Base-by-base conservation (phyloP, 2,888 invertebrate species). In the Conops quadrifasciatus region DNA sequence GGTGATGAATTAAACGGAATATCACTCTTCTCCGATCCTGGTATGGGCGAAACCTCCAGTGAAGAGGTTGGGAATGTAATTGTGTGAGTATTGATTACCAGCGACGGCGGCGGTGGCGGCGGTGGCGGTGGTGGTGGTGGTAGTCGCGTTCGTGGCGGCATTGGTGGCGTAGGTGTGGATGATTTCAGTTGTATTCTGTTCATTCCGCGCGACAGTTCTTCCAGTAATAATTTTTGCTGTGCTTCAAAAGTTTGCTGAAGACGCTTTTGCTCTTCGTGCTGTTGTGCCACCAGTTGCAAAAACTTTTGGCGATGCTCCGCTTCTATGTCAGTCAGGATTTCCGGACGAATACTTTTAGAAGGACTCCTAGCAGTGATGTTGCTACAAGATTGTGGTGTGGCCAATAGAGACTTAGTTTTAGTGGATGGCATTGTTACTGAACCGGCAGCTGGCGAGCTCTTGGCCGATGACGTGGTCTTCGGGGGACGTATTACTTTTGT, bases 241-340 rank as follows among this genome's bases (percentile, higher is more conserved):
- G 88, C 88, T 75, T 91, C 90, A 77, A 92, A 92, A 58, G 89
- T 88, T 77, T 90, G 87, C 77, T 91, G 90, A 75, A 92, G 84
- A 30, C 88, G 83, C 62, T 88, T 82, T 77, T 92, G 91, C 79
- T 92, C 92, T 63, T 86, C 87, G 72, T 90, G 89, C 79, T 92
- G 92, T 70, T 90, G 89, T 47, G 89, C 88, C 2, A 92, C 87
- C 66, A 92, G 81, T 67, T 87, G 88, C 0, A 88, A 85, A 88
- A 92, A 90, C 80, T 91, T 89, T 51, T 87, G 84, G 9, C 90
- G 87, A 79, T 93, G 92, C 74, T 91, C 89, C 47, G 88, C 88
- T 77, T 91, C 90, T 73, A 91, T 81, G 45, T 80, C 79, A 24
- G 19, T 76, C 1, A 81, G 69, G 60, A 75, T 73, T 66, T 72